Base-by-base conservation (phyloP, 2,113 vertebrate genomes). In the Eolophus roseicapilla region DNA sequence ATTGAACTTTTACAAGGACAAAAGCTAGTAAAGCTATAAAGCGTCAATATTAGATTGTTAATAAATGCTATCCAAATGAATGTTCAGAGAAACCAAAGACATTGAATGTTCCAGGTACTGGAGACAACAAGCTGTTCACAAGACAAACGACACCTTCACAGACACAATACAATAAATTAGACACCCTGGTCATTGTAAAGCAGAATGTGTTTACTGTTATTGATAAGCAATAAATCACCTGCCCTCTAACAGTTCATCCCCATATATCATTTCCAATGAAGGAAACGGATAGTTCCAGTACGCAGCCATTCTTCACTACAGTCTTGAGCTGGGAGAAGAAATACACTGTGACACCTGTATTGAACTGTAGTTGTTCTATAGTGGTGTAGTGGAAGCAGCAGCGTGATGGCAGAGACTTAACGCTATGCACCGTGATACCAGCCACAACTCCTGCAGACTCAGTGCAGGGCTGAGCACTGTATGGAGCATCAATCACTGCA, bases 221-320 rank as follows among this genome's bases (percentile, higher is more conserved):
- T 91, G 93, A 97, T 97, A 94, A 96, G 78, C 95, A 95, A 94
- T 97, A 97, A 97, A 97, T 97, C 96, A 97, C 71, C 78, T 92
- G 95, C 91, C 85, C 89, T 88, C 94, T 69, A 92, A 44, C 79
- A 96, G 93, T 88, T 93, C 93, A 85, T 95, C 89, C 94, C 89
- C 68, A 96, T 97, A 96, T 91, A 97, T 97, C 96, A 96, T 87
- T 75, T 70, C 46, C 74, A 91, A 2, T 25, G 85, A 78, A 71
- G 60, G 65, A 87, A 97, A 67, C 74, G 57, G 93, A 96, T 70
- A 82, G 59, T 46, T 93, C 70, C 88, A 94, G 92, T 0, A 19
- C 1, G 47, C 81, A 91, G 88, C 71, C 91, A 63, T 55, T 82
- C 89, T 1, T 82, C 85, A 77, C 13, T 63, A 39, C 39, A 64